Percentiles rank a stretch among this genome's conserved stretches.
phyloP scores from a whole-genome alignment of 2,888 invertebrate genomes.

The Acrobeloides nanus region DNA sequence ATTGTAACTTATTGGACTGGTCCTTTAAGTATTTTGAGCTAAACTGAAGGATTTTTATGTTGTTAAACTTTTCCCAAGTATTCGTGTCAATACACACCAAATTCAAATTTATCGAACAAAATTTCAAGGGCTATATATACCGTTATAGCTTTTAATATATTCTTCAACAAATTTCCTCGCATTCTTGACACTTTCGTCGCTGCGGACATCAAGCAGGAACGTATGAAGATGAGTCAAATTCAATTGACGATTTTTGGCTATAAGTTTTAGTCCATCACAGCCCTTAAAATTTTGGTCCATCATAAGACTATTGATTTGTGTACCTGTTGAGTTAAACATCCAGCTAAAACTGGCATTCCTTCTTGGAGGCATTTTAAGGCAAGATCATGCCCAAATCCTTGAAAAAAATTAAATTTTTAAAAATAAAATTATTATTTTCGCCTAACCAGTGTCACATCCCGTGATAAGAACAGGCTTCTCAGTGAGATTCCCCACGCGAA shows the following conservation, averaged over 20 bases:
- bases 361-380: conserved; percentile 23
- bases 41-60: too few relatives aligned
- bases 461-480: conserved; percentile 35
- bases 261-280: conserved; percentile 24
- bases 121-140: too few relatives aligned
- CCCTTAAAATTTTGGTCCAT: conserved; percentile 20
- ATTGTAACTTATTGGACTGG: too few relatives aligned
- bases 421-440: background rate
- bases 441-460: conserved; percentile 38
- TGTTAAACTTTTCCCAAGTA: too few relatives aligned
- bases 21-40: too few relatives aligned
- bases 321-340: conserved; percentile 21
- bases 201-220: conserved; percentile 41
- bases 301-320: background rate
- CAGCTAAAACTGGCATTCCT: conserved; percentile 32
- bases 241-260: conserved; percentile 10
- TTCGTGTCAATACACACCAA: too few relatives aligned
- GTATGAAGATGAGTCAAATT: too few relatives aligned
- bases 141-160: conserved; percentile 23
- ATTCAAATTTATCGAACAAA: too few relatives aligned
- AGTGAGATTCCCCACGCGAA: conserved; percentile 20
- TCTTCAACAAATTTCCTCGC: conserved; percentile 29
- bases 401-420: conserved; percentile 1
- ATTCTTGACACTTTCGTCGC: conserved; percentile 35
- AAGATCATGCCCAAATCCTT: conserved; percentile 22